Evolutionary conservation across 2,797 vertebrate genomes (phyloP).

Genomic region (Antennarius maculatus): DNA sequence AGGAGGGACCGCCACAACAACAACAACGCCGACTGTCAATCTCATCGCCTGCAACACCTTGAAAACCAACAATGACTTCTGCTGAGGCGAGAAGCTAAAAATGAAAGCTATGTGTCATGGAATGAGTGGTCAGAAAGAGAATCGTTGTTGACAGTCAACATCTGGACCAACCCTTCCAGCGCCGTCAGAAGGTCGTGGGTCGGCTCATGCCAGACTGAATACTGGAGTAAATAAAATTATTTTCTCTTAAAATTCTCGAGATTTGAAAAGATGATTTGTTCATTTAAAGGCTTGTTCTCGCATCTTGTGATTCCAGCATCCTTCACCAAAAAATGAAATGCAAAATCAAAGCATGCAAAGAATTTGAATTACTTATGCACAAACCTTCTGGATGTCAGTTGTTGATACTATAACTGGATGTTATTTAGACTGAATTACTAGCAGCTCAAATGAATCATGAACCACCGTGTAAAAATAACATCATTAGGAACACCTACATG

Average conservation of each 20-base stretch:
- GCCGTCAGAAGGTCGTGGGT: conserved; percentile 13
- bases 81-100: conserved; percentile 61
- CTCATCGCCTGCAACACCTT: conserved; percentile 10
- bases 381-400: not conserved
- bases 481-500: not conserved
- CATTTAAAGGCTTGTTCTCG: too few species aligned
- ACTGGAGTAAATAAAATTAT: not conserved
- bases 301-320: too few species aligned
- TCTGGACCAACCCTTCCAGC: conserved; percentile 24
- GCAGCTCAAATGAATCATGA: not conserved
- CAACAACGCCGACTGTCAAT: conserved; percentile 46
- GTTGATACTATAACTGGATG: not conserved
- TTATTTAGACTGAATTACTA: not conserved
- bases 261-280: not conserved
- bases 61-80: conserved; percentile 44
- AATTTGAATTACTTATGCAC: not conserved
- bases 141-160: conserved; percentile 9
- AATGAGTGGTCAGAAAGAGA: conserved; percentile 6
- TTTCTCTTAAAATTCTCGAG: not conserved
- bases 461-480: not conserved
- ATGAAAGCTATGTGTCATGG: conserved; percentile 19
- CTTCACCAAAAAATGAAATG: too few species aligned
- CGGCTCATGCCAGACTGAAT: not conserved
- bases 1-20: conserved; percentile 52
- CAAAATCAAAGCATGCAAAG: not conserved